phyloP scores from a whole-genome alignment of 2,113 vertebrate species.

The Mystacornis crossleyi region DNA sequence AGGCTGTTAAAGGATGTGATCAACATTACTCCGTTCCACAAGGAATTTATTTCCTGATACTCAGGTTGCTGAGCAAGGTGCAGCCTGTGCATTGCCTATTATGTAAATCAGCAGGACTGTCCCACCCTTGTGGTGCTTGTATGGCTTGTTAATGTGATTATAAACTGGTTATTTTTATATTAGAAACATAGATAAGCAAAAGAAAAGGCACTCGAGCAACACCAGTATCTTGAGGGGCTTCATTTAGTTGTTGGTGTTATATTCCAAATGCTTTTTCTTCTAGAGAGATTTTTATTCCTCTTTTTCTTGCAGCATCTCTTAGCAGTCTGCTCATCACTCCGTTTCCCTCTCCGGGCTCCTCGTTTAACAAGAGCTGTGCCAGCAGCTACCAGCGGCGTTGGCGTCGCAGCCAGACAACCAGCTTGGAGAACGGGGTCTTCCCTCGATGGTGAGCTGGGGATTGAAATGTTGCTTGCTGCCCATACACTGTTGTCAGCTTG shows the following conservation, averaged over 20 bases:
- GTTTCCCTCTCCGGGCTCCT: slow-evolving; percentile 95
- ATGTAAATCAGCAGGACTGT: not conserved
- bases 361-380: slow-evolving; percentile 94
- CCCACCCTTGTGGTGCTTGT: not conserved
- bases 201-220: not conserved
- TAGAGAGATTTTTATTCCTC: not conserved
- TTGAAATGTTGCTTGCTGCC: not conserved
- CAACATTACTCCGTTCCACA: not conserved
- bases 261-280: not conserved
- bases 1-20: not conserved
- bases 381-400: slow-evolving; percentile 98
- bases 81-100: not conserved
- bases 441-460: slow-evolving; percentile 88
- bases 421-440: slow-evolving; percentile 97
- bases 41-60: not conserved
- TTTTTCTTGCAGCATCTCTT: slow-evolving; percentile 85
- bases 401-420: slow-evolving; percentile 97
- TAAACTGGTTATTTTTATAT: not conserved
- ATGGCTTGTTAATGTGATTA: not conserved
- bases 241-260: not conserved
- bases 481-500: not conserved
- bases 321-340: slow-evolving; percentile 97
- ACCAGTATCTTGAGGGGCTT: not conserved
- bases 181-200: not conserved
- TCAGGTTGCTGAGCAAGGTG: not conserved